Evolutionary conservation across 2,113 vertebrate species (phyloP).

Genomic region (Sitta europaea): DNA sequence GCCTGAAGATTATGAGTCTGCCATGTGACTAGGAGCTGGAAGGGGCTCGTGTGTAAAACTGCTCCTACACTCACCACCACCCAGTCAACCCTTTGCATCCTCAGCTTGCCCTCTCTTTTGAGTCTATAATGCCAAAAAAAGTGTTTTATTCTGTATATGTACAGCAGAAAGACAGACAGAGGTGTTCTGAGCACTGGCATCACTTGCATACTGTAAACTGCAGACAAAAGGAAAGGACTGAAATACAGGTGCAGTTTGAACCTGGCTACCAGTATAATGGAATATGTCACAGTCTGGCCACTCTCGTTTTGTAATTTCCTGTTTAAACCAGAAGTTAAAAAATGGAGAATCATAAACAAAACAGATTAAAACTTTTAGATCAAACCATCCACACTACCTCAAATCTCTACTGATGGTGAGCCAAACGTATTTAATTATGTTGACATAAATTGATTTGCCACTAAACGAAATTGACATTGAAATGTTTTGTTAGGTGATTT

Average conservation of each 20-base stretch:
- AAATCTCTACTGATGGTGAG: background rate
- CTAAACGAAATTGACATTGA: background rate
- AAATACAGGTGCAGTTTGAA: background rate
- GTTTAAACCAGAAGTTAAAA: background rate
- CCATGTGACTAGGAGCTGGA: background rate
- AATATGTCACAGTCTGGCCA: background rate
- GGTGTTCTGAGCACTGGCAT: background rate
- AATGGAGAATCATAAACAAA: background rate
- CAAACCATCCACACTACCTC: background rate
- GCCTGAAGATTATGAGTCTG: background rate
- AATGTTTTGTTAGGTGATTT: background rate
- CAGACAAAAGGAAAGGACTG: background rate
- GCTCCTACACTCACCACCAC: background rate
- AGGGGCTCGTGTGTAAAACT: background rate
- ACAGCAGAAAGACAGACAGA: background rate
- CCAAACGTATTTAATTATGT: background rate
- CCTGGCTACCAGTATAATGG: rapidly evolving
- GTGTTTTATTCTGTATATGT: background rate
- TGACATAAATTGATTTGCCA: background rate
- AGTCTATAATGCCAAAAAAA: background rate
- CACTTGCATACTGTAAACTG: background rate
- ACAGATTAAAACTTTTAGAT: background rate
- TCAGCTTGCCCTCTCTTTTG: background rate
- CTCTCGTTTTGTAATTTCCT: background rate
- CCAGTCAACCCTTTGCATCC: background rate